Base-by-base conservation (phyloP, 2,888 invertebrate species). In the Augochlorella aurata region DNA sequence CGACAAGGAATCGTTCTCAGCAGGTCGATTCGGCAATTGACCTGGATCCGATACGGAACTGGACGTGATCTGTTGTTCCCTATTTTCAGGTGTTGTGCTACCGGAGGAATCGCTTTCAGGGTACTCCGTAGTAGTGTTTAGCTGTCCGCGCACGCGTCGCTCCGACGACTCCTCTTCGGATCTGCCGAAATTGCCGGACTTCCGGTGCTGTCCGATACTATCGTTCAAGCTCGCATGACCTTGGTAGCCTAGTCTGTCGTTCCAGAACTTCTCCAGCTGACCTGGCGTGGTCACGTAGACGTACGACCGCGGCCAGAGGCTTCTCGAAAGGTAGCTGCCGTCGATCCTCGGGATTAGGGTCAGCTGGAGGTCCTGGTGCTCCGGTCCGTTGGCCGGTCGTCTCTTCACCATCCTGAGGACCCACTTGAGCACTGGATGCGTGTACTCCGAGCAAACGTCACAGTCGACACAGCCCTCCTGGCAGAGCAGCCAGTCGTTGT, bases 401-500 rank as follows among this genome's bases (percentile, higher is more conserved):
- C 85, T 88, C 67, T 84, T 88, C 44, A 90, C 78, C 72, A 86
- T 86, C 45, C 82, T 86, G 18, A 91, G 79, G 9, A 77, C 72
- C 91, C 91, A 91, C 73, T 86, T 89, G 61, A 90, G 83, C 29
- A 73, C 78, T 8, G 90, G 85, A 47, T 86, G 77, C 18, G 72
- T 87, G 44, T 84, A 86, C 38, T 74, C 72, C 7, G n/a, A 24
- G 79, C 92, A 92, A 29, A 72, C 75, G n/a, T 85, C 85, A 84
- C 92, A 92, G 18, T 87, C 74, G 8, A 38, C 18, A 77, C 92
- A 92, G 21, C 87, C 87, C 8, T 91, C 89, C 69, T 90, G 89
- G 70, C 91, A 92, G 21, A 92, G 75, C 29, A 90, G 81, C 91
- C 92, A 92, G n/a, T 78, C 85, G 7, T 87, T 88, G 44, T 84